Percentiles rank a stretch among this genome's conserved stretches.
phyloP scores from a whole-genome alignment of 2,113 vertebrate genomes.

The Cynoglossus semilaevis region DNA sequence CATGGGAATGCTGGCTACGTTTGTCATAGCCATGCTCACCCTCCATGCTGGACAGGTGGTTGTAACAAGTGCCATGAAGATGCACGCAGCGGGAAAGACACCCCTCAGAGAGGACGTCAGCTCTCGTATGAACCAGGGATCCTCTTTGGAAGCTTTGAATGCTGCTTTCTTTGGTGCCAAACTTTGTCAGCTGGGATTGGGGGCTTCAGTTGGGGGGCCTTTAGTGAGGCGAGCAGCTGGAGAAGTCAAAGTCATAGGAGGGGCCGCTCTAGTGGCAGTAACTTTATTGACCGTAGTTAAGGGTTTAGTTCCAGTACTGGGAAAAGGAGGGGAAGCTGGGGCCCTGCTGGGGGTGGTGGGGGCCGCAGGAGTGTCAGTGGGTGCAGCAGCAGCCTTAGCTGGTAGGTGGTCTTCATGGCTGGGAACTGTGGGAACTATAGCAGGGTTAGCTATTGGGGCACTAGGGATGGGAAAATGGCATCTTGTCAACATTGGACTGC shows the following conservation, averaged over 20 bases:
- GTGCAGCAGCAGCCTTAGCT: slow-evolving; percentile 56
- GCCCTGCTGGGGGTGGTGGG: slow-evolving; percentile 65
- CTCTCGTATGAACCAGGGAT: slow-evolving; percentile 35
- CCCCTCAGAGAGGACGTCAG: slow-evolving; percentile 41
- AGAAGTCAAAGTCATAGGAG: slow-evolving; percentile 51
- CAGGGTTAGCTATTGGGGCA: slow-evolving; percentile 60
- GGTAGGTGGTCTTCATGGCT: slow-evolving; percentile 54
- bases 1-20: slow-evolving; percentile 67
- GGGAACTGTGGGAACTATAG: slow-evolving; percentile 51
- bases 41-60: slow-evolving; percentile 65
- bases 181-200: slow-evolving; percentile 65
- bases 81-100: slow-evolving; percentile 16
- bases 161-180: slow-evolving; percentile 63
- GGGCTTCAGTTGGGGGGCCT: slow-evolving; percentile 62
- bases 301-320: slow-evolving; percentile 30
- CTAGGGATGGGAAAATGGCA: slow-evolving; percentile 56
- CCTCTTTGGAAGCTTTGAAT: slow-evolving; percentile 64
- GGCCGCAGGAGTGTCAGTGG: slow-evolving; percentile 60
- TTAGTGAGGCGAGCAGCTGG: slow-evolving; percentile 44
- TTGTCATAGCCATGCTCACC: slow-evolving; percentile 67
- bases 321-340: slow-evolving; percentile 59
- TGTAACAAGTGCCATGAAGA: slow-evolving; percentile 34
- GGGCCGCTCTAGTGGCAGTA: slow-evolving; percentile 46
- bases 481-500: slow-evolving; percentile 64
- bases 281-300: slow-evolving; percentile 41